A percentile compares a stretch with the other conserved stretches of the same genome.
Conservation (phyloP, 2,797 vertebrate species). For the Amphiprion clarkii region DNA sequence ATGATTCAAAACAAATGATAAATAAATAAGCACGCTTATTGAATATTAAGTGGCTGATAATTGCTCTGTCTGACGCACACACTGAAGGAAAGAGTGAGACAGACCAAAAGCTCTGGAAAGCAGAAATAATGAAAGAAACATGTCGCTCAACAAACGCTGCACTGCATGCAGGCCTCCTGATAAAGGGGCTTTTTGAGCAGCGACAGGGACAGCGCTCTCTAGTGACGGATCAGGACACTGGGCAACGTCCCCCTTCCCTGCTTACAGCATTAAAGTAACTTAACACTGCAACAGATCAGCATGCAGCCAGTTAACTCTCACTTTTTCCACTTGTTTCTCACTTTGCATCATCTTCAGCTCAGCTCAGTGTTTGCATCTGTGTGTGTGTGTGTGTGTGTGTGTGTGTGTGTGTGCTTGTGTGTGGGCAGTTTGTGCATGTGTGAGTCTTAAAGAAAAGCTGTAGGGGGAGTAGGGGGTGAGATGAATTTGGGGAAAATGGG, state of each 20-base stretch:
- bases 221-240: conserved; percentile 47
- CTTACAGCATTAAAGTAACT: conserved; percentile 28
- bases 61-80: background rate
- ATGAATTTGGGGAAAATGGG: conserved; percentile 86
- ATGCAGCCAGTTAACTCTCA: conserved; percentile 43
- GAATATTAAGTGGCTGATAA: background rate
- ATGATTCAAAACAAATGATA: background rate
- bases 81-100: background rate
- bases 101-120: conserved; percentile 15
- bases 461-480: conserved; percentile 70
- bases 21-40: background rate
- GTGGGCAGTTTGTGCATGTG: conserved; percentile 51
- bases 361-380: conserved; percentile 15
- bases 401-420: background rate
- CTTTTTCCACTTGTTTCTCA: conserved; percentile 62
- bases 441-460: conserved; percentile 67
- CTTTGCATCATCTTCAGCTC: conserved; percentile 72
- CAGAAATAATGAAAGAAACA: conserved; percentile 34
- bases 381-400: conserved; percentile 21
- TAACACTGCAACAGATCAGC: conserved; percentile 31
- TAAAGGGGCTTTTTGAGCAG: background rate
- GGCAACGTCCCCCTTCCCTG: background rate
- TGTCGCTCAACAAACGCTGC: conserved; percentile 26
- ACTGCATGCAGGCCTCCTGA: background rate
- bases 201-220: conserved; percentile 73